These are phyloP conservation scores for Saccostrea cuccullata DNA, from an alignment of 1,140 invertebrate species.

Conservation along the genomic window DNA sequence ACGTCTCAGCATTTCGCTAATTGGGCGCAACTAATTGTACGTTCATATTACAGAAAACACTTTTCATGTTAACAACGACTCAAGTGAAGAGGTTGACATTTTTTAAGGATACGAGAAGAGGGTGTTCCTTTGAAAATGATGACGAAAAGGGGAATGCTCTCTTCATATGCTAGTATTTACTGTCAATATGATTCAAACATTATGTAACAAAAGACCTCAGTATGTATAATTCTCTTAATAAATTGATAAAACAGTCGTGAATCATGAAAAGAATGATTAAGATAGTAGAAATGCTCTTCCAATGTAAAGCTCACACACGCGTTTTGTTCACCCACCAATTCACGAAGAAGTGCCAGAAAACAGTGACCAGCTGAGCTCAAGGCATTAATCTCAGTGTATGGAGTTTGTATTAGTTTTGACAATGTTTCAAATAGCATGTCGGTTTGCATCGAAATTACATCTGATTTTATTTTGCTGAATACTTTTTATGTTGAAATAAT, in stretches of 20 bases:
- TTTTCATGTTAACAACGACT: not conserved
- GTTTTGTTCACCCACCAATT: not conserved
- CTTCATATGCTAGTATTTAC: not conserved
- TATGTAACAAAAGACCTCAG: not conserved
- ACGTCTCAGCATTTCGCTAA: not conserved
- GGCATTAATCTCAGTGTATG: not conserved
- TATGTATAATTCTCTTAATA: too few species aligned
- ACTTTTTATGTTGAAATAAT: not conserved
- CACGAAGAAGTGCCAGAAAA: not conserved
- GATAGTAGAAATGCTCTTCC: not conserved
- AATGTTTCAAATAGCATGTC: constrained; percentile 6
- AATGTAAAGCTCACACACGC: not conserved
- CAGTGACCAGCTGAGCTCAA: not conserved
- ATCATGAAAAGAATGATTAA: too few species aligned
- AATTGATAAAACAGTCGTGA: too few species aligned
- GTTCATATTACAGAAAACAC: not conserved
- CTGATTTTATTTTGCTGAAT: not conserved
- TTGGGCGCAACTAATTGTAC: not conserved
- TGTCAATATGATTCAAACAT: not conserved
- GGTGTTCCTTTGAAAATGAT: not conserved
- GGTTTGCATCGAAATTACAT: not conserved
- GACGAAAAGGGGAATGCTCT: not conserved
- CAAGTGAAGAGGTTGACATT: not conserved
- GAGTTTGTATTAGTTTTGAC: not conserved
- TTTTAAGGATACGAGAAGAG: not conserved